These are phyloP conservation scores for Archips crataeganus DNA, from an alignment of 2,888 invertebrate species.

Conservation along the genomic window DNA sequence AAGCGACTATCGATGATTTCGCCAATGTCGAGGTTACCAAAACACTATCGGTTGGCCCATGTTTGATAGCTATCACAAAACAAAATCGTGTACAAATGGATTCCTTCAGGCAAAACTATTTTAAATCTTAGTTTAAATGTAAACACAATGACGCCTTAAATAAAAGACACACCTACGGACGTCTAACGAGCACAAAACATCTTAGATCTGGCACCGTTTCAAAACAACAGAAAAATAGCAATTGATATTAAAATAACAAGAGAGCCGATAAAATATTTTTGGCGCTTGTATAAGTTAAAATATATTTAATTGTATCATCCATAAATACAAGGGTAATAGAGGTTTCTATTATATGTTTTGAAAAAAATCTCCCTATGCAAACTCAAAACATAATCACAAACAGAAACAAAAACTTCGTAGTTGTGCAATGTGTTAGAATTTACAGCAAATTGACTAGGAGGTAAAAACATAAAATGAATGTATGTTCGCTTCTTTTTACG, in stretches of 20 bases:
- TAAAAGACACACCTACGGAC: conserved; percentile 20
- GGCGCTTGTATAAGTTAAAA: background rate
- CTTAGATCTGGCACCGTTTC: conserved; percentile 32
- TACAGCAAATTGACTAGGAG: too few species aligned
- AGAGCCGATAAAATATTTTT: conserved; percentile 9
- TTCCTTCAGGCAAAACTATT: conserved; percentile 6
- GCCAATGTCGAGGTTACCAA: too few species aligned
- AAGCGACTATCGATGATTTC: too few species aligned
- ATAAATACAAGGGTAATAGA: background rate
- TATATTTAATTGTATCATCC: background rate
- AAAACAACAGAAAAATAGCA: conserved; percentile 28
- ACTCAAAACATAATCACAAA: too few species aligned
- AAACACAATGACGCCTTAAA: conserved; percentile 18
- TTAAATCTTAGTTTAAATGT: background rate
- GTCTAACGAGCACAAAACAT: conserved; percentile 25
- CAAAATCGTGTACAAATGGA: background rate
- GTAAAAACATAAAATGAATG: too few species aligned
- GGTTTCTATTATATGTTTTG: background rate
- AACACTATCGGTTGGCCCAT: too few species aligned
- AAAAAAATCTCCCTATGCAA: too few species aligned
- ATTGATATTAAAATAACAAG: conserved; percentile 7
- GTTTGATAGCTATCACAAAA: background rate
- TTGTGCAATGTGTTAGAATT: too few species aligned
- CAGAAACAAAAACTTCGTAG: too few species aligned
- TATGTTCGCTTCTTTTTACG: too few species aligned